phyloP scores from a whole-genome alignment of 2,888 invertebrate genomes.

The Ornithoptera priamus region DNA sequence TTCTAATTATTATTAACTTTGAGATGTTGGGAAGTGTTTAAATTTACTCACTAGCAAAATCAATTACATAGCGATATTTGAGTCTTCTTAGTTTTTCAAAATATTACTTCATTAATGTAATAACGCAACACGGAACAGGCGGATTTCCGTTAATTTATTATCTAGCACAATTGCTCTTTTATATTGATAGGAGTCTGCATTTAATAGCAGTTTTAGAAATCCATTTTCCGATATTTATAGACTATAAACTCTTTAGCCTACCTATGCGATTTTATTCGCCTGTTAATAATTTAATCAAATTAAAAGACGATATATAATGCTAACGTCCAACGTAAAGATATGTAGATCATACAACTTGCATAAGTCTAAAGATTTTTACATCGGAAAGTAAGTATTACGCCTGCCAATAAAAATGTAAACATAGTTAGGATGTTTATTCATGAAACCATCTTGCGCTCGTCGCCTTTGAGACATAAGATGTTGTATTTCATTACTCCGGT shows the following conservation, averaged over 20 bases:
- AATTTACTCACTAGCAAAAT: neutral
- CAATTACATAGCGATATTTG: neutral
- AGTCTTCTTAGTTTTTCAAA: neutral
- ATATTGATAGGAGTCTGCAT: constrained; percentile 21
- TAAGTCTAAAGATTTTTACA: too few relatives aligned
- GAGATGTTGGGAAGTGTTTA: neutral
- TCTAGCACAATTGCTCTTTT: constrained; percentile 24
- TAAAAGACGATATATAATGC: neutral
- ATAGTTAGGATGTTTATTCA: too few relatives aligned
- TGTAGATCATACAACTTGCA: too few relatives aligned
- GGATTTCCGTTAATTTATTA: constrained; percentile 28
- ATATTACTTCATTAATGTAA: constrained; percentile 17
- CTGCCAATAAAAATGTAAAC: too few relatives aligned
- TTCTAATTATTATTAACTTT: too few relatives aligned
- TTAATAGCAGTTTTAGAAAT: constrained; percentile 16
- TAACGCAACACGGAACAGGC: constrained; percentile 25
- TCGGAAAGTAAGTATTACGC: too few relatives aligned
- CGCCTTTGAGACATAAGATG: too few relatives aligned
- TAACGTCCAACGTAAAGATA: too few relatives aligned
- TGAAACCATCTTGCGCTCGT: too few relatives aligned
- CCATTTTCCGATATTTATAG: constrained; percentile 3
- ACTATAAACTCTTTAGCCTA: neutral
- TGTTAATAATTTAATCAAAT: neutral
- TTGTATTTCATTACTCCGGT: too few relatives aligned
- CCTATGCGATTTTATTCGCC: neutral